Conservation (phyloP, 1,140 invertebrate genomes). For the Drosophila ananassae region DNA sequence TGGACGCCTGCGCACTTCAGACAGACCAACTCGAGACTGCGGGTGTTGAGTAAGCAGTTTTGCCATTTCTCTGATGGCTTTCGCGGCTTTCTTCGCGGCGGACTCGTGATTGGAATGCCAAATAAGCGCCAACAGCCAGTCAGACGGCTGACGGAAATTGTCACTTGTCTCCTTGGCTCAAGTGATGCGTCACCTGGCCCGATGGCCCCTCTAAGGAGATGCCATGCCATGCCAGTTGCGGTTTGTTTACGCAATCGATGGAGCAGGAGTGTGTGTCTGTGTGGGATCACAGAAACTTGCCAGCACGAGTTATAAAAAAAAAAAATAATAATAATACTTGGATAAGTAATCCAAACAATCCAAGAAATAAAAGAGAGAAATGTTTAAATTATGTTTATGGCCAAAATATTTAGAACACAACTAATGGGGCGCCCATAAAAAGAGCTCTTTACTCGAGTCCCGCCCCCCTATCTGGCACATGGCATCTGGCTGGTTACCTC, state of each 20-base stretch:
- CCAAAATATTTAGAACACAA: constrained; percentile 34
- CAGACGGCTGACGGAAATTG: constrained; percentile 51
- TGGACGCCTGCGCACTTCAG: constrained; percentile 54
- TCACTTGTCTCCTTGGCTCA: constrained; percentile 24
- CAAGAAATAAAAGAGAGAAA: neutral
- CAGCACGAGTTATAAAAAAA: constrained; percentile 3
- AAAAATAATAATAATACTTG: neutral
- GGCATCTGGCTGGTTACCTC: constrained; percentile 10
- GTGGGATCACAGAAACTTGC: constrained; percentile 16
- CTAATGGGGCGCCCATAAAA: constrained; percentile 39
- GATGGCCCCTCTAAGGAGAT: constrained; percentile 33
- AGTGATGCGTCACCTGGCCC: constrained; percentile 24
- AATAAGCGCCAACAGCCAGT: constrained; percentile 7
- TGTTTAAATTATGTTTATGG: constrained; percentile 36
- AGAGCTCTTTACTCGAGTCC: constrained; percentile 20
- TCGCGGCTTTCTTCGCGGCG: constrained; percentile 23
- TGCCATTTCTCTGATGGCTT: constrained; percentile 26
- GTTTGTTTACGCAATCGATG: constrained; percentile 28
- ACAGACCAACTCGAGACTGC: constrained; percentile 19
- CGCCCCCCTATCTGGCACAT: constrained; percentile 17
- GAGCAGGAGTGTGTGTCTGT: neutral
- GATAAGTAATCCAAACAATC: constrained; percentile 32
- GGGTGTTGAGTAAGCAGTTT: constrained; percentile 38
- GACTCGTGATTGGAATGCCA: constrained; percentile 41
- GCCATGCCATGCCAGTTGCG: constrained; percentile 12